Base-by-base conservation (phyloP, 2,888 invertebrate genomes). In the Xylota sylvarum region DNA sequence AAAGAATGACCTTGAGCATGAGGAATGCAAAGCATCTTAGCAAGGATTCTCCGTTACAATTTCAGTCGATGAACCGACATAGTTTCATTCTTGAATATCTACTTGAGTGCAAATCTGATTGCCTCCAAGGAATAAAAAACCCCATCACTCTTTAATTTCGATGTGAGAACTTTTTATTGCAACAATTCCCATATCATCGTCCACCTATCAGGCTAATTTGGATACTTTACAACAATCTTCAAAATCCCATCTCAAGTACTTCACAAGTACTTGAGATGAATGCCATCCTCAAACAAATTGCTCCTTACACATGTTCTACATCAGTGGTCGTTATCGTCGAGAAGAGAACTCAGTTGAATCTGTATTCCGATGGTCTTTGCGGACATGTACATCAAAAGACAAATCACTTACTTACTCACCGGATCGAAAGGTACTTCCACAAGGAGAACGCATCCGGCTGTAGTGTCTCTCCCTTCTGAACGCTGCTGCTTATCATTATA, bases 341-440 rank as follows among this genome's bases (percentile, higher is more conserved):
- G 80, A 52, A 62, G 62, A 46, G 17, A 55, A 62, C 43, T 55
- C 35, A 4, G 48, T 12, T 65, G 65, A 73, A 73, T 73, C 48
- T 40, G 50, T 58, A 40, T 35, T 58, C 46, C 17, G 40, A 58
- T 80, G 64, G 32, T 73, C 60, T 80, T 62, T 80, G 73, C 74
- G 74, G 81, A 74, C 67, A 60, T 67, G 58, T 55, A 30, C 56
- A 69, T 56, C 23, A 46, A 56, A 62, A 67, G 62, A 78, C 78
- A 78, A 84, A 79, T 79, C 67, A 74, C 69, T 73, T 46, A 74
- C 69, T 73, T 46, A 62, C 65, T 55, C 65, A 73, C 43, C 55
- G 32, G 50, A 73, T 77, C 60, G 60, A 73, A 83, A 83, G 78
- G 58, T 72, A 73, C 62, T 78, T 60, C 74, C 46, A 30, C 23